These are phyloP conservation scores for Mormoops blainvillei DNA, from an alignment of 2,113 vertebrate genomes.

Conservation along the genomic window DNA sequence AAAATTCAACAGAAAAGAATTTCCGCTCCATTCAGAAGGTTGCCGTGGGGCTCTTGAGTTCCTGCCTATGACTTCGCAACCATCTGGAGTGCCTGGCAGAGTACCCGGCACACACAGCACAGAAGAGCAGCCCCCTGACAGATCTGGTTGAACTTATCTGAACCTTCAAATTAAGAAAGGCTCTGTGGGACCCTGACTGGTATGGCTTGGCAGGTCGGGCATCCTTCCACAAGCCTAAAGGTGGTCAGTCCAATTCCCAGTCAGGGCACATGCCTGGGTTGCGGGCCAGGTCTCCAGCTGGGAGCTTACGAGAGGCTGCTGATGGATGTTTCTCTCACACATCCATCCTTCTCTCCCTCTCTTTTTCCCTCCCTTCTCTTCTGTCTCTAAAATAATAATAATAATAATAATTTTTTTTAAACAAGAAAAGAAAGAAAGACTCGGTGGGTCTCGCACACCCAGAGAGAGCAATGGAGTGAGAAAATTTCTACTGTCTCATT, in stretches of 20 bases:
- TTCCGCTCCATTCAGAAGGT: background rate
- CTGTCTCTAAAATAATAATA: no score
- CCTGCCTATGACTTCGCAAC: background rate
- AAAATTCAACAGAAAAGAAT: conserved; percentile 2
- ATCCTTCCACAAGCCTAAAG: no score
- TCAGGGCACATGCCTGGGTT: no score
- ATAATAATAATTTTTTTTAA: no score
- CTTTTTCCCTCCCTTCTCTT: no score
- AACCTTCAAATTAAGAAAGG: background rate
- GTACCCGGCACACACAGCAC: background rate
- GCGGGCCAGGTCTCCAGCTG: no score
- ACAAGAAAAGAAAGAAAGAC: background rate
- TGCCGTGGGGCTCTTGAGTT: background rate
- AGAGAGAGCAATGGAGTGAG: background rate
- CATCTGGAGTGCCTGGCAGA: no score
- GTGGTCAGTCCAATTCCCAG: no score
- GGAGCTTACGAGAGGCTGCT: no score
- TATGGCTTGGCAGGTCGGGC: no score
- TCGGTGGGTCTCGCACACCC: background rate
- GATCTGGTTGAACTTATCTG: background rate
- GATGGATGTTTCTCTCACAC: no score
- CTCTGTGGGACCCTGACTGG: background rate
- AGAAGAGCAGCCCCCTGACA: background rate
- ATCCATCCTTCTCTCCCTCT: no score
- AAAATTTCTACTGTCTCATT: background rate